Percentiles rank a stretch among this genome's conserved stretches.
Evolutionary conservation across 2,888 invertebrate species (phyloP).

Genomic region (Nudaria mundana): DNA sequence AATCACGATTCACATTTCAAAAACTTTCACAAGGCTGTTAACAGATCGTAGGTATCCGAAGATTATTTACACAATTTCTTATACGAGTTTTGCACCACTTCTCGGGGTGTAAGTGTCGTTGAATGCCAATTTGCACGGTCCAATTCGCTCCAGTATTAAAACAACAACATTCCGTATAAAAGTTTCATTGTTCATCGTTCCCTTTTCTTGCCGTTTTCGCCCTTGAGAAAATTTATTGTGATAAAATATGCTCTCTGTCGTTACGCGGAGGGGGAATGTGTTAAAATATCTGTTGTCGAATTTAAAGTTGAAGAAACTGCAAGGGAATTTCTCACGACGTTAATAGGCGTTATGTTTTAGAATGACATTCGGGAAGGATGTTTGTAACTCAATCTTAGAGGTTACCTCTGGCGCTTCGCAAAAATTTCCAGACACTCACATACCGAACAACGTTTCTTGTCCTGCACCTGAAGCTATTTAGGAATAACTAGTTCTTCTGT

Average conservation of each 20-base stretch:
- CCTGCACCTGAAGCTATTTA: no score
- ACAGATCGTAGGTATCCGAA: conserved; percentile 4
- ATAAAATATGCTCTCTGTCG: conserved; percentile 2
- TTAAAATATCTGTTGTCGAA: background rate
- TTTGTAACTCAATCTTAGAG: no score
- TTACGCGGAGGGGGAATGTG: conserved; percentile 1
- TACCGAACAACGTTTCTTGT: no score
- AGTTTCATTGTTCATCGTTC: conserved; percentile 21
- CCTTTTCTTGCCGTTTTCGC: conserved; percentile 7
- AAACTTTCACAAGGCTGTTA: conserved; percentile 4
- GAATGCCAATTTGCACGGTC: conserved; percentile 8
- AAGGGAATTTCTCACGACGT: background rate
- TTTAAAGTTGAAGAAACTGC: background rate
- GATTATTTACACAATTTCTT: conserved; percentile 16
- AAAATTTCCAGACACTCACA: no score
- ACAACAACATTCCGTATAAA: conserved; percentile 26
- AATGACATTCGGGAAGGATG: no score
- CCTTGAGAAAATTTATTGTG: conserved; percentile 10
- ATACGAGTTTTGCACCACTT: conserved; percentile 9
- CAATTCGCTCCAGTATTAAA: conserved; percentile 9
- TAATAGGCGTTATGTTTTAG: no score
- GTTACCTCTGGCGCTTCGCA: no score
- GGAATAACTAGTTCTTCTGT: no score
- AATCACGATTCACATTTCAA: background rate
- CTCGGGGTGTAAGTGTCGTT: conserved; percentile 11